Conservation (phyloP, 2,888 invertebrate species). For the Mesorhabditis spiculigera region DNA sequence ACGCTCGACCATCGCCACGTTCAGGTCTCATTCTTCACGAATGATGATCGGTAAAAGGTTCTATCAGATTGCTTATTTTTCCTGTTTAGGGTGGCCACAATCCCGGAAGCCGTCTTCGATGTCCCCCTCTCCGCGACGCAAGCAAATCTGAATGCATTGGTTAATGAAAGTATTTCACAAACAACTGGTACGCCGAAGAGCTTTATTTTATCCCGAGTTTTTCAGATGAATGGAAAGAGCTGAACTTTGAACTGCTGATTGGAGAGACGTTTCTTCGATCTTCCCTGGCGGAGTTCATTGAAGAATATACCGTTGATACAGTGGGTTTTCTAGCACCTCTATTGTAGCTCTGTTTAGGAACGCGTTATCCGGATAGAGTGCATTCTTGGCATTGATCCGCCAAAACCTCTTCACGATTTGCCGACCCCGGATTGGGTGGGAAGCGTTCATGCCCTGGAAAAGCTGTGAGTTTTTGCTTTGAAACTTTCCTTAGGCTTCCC, state of each 20-base stretch:
- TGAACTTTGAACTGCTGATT: constrained; percentile 51
- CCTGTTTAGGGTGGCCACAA: constrained; percentile 14
- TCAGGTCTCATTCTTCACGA: constrained; percentile 31
- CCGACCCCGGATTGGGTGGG: constrained; percentile 98
- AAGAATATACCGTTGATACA: constrained; percentile 39
- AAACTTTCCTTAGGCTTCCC: not conserved
- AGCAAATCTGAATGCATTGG: constrained; percentile 45
- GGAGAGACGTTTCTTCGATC: constrained; percentile 46
- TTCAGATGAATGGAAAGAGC: constrained; percentile 46
- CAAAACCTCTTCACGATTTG: constrained; percentile 84
- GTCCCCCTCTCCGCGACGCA: constrained; percentile 35
- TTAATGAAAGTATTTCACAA: constrained; percentile 43
- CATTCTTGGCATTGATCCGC: constrained; percentile 82
- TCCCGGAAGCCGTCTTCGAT: constrained; percentile 35
- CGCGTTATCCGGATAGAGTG: constrained; percentile 84
- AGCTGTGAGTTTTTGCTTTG: constrained; percentile 31
- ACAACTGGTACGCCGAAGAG: constrained; percentile 32
- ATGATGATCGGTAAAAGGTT: constrained; percentile 26
- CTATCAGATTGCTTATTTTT: constrained; percentile 8
- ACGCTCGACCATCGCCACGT: constrained; percentile 23
- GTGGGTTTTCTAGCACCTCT: constrained; percentile 16
- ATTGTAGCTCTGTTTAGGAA: constrained; percentile 65
- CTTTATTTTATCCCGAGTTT: constrained; percentile 3
- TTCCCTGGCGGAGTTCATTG: constrained; percentile 46
- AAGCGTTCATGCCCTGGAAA: constrained; percentile 65